Evolutionary conservation across 2,888 invertebrate species (phyloP).

Genomic region (Ormia ochracea): DNA sequence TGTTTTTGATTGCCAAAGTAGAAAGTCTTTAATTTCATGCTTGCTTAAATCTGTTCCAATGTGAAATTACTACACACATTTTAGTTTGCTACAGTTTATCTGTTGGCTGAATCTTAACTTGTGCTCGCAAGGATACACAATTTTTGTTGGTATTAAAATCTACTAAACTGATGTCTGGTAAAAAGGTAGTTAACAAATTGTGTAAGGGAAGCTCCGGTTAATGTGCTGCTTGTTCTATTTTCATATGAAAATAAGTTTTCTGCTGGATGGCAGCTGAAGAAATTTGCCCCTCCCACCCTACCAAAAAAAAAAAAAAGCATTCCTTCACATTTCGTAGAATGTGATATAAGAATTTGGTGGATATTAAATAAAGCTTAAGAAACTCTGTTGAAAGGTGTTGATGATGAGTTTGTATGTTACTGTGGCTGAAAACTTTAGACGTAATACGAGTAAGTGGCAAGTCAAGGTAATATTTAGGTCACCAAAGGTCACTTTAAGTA

Average conservation of each 20-base stretch:
- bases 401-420: conserved; percentile 38
- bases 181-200: conserved; percentile 50
- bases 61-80: conserved; percentile 34
- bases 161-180: conserved; percentile 13
- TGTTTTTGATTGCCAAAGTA: conserved; percentile 22
- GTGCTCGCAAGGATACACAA: conserved; percentile 30
- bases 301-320: not conserved
- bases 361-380: conserved; percentile 12
- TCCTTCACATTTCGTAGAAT: not conserved
- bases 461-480: conserved; percentile 30
- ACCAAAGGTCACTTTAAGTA: not conserved
- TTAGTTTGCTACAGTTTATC: conserved; percentile 39
- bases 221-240: conserved; percentile 8
- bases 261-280: not conserved
- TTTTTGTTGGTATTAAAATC: conserved; percentile 25
- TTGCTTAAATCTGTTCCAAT: conserved; percentile 70
- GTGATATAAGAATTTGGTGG: not conserved
- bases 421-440: conserved; percentile 4
- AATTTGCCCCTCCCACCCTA: too few relatives aligned
- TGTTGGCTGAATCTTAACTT: conserved; percentile 49
- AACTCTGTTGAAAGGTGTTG: conserved; percentile 11
- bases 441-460: not conserved
- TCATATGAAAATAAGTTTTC: not conserved
- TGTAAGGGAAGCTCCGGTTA: conserved; percentile 27
- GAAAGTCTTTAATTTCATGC: conserved; percentile 73